These are phyloP conservation scores for Scaptomyza montana DNA, from an alignment of 1,140 invertebrate species.

Conservation along the genomic window DNA sequence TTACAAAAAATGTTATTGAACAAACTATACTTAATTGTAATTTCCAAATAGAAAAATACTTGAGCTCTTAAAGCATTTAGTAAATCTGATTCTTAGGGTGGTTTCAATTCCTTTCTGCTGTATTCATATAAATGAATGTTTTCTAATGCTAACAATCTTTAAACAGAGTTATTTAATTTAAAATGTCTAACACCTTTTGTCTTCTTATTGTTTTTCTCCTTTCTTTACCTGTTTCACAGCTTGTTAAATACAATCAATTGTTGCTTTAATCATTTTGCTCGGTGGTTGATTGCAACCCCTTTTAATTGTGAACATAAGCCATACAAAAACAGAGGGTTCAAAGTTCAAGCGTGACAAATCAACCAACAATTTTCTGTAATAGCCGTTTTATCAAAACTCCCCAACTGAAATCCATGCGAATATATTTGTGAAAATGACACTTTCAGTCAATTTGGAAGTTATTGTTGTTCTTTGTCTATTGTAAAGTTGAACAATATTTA, in stretches of 20 bases:
- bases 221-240: slow-evolving; percentile 30
- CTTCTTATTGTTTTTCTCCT: not conserved
- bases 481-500: slow-evolving; percentile 49
- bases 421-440: slow-evolving; percentile 76
- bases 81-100: no score
- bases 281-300: slow-evolving; percentile 19
- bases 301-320: slow-evolving; percentile 59
- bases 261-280: slow-evolving; percentile 8
- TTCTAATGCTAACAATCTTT: not conserved
- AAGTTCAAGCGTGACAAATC: slow-evolving; percentile 77
- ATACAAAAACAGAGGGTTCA: slow-evolving; percentile 59
- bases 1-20: no score
- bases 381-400: slow-evolving; percentile 49
- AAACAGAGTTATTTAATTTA: not conserved
- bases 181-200: not conserved
- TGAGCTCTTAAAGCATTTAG: no score
- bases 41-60: no score
- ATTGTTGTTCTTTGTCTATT: slow-evolving; percentile 35
- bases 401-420: slow-evolving; percentile 21
- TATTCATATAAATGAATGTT: not conserved
- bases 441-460: slow-evolving; percentile 45
- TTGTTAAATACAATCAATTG: slow-evolving; percentile 41
- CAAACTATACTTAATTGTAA: no score
- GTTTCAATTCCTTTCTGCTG: not conserved
- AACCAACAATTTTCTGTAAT: slow-evolving; percentile 74